Base-by-base conservation (phyloP, 2,888 invertebrate genomes). In the Scaptomyza parva region DNA sequence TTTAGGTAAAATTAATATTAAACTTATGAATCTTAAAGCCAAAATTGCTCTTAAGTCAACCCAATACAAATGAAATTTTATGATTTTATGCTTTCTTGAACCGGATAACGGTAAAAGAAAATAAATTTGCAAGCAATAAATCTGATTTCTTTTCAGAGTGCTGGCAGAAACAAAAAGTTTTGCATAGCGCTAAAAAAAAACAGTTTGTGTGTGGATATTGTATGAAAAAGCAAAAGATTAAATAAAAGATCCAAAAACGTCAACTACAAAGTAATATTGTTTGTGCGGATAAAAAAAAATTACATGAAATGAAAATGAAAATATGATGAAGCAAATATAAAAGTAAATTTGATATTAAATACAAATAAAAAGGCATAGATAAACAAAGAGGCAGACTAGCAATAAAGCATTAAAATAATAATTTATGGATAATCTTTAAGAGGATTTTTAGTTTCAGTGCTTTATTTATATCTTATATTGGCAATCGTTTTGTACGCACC, bases 401-500 rank as follows among this genome's bases (percentile, higher is more conserved):
- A 26, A 45, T 17, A 28, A 58, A 63, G 28, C 69, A 55, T 55
- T 62, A 48, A 40, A 39, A 53, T 60, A 43, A 50, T 51, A 51
- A 33, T 41, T 35, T 47, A 47, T 35, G 55, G 24, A 24, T 57
- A 11, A 18, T 28, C 18, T 14, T 18, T 24, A 20, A 52, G 24
- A 45, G 66, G 43, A 41, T 54, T 50, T 51, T 20, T 22, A 33
- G 47, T 43, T 14, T 44, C 33, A 53, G 12, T 30, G 35, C 45
- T 20, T n/a, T 33, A 22, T 6, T 14, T 20, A n/a, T 26, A 43
- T 57, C 37, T 52, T 62, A 50, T 35, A 40, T 41, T 35, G 50
- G 59, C 57, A 76, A 59, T 69, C 58, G 55, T 45, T 68, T 63
- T 45, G 33, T 59, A 89, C 90, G 89, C 82, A 92, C 92, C 90